Conservation (phyloP, 2,113 vertebrate species). For the Myrmecophaga tridactyla region DNA sequence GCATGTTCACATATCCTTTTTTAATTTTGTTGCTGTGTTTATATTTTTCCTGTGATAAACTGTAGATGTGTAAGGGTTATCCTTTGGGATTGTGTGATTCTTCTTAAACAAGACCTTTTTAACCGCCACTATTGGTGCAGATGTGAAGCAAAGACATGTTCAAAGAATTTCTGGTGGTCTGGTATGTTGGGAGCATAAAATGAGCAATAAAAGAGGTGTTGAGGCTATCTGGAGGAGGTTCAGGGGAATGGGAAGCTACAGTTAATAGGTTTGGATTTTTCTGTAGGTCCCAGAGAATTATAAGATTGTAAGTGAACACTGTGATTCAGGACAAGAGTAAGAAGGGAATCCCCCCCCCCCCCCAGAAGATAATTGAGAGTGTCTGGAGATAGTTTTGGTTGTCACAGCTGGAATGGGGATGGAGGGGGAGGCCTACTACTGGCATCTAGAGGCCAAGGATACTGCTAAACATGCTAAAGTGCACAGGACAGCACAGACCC, state of each 20-base stretch:
- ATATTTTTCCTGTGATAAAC: background rate
- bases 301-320: background rate
- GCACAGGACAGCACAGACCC: background rate
- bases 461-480: background rate
- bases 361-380: background rate
- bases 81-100: background rate
- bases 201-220: background rate
- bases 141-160: background rate
- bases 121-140: background rate
- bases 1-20: background rate
- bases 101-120: background rate
- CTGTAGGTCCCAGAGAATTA: background rate
- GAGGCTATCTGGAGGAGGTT: background rate
- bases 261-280: background rate
- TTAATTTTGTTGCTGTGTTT: background rate
- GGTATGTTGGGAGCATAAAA: background rate
- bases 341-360: background rate
- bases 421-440: background rate
- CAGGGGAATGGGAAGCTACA: background rate
- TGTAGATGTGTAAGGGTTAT: background rate
- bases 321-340: background rate
- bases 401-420: too few relatives aligned
- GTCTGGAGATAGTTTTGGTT: background rate
- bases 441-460: background rate
- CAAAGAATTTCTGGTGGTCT: background rate